Evolutionary conservation across 1,140 invertebrate species (phyloP).

Genomic region (Cydia fagiglandana): DNA sequence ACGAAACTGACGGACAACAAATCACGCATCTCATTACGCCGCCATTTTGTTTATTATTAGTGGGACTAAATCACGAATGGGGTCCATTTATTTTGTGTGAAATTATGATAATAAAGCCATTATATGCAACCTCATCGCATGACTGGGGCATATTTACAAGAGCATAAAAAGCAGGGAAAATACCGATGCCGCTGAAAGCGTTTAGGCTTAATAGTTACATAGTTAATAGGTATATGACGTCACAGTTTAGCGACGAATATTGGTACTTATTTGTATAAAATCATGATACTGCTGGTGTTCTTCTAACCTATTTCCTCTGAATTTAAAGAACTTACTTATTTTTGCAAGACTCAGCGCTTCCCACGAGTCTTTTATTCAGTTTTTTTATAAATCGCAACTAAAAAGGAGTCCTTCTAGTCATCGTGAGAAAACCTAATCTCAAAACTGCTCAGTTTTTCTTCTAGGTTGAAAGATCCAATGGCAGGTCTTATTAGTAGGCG

Average conservation of each 20-base stretch:
- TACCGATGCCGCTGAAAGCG: conserved; percentile 25
- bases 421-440: too few relatives aligned
- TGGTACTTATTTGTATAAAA: neutral
- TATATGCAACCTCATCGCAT: conserved; percentile 57
- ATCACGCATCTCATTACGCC: conserved; percentile 29
- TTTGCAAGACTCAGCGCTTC: too few relatives aligned
- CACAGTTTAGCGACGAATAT: neutral
- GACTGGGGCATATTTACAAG: conserved; percentile 47
- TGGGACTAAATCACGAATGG: conserved; percentile 47
- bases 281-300: too few relatives aligned
- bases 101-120: conserved; percentile 56
- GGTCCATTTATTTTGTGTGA: conserved; percentile 51
- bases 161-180: conserved; percentile 40
- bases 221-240: neutral
- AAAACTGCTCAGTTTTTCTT: too few relatives aligned
- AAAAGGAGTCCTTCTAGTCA: too few relatives aligned
- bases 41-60: conserved; percentile 46
- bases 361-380: too few relatives aligned
- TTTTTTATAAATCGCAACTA: too few relatives aligned
- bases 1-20: conserved; percentile 21
- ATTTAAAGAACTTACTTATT: too few relatives aligned
- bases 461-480: too few relatives aligned
- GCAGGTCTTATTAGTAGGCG: too few relatives aligned
- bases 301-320: too few relatives aligned
- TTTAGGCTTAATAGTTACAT: conserved; percentile 19